Base-by-base conservation (phyloP, 2,113 vertebrate genomes). In the Pachycephala philippinensis region DNA sequence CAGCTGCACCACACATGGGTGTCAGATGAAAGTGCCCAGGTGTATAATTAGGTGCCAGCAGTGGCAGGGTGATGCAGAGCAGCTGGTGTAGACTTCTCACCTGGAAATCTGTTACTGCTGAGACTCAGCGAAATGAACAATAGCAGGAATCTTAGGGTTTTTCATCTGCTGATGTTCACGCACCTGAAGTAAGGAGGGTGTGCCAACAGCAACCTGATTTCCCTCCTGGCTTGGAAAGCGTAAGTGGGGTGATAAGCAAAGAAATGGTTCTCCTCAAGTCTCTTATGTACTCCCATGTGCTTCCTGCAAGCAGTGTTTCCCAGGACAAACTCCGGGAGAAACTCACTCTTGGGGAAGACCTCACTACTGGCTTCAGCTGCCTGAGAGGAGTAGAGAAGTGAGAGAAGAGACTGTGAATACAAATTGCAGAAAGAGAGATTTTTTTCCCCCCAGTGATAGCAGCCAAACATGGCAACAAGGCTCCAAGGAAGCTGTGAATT, bases 1-100 rank as follows among this genome's bases (percentile, higher is more conserved):
- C 69, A 60, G 42, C 37, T 0, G 0, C 1, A 4, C 15, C 11
- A 9, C 0, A 2, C 30, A 1, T 1, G 5, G 52, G 19, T 33
- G 31, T 54, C 54, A 87, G 80, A 65, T 93, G 35, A 40, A 91
- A 93, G 76, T n/a, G 12, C 65, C 45, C 33, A 24, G 40, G 20
- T 47, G 33, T 31, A 37, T 75, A 87, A 70, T 86, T 56, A 75
- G 81, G 66, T 52, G 78, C 33, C 84, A 78, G 66, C 7, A 17
- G 63, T 17, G 47, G 33, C 3, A 23, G 89, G 47, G 47, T n/a
- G 56, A 30, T 74, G 44, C 39, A 59, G 2, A 13, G 64, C 1
- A 2, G 79, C 42, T 89, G 60, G 60, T 0, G 20, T 30, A 81
- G 84, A 50, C 49, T 19, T 87, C 59, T 93, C 75, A 91, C 66